phyloP scores from a whole-genome alignment of 2,113 vertebrate species.

The Eurypyga helias region DNA sequence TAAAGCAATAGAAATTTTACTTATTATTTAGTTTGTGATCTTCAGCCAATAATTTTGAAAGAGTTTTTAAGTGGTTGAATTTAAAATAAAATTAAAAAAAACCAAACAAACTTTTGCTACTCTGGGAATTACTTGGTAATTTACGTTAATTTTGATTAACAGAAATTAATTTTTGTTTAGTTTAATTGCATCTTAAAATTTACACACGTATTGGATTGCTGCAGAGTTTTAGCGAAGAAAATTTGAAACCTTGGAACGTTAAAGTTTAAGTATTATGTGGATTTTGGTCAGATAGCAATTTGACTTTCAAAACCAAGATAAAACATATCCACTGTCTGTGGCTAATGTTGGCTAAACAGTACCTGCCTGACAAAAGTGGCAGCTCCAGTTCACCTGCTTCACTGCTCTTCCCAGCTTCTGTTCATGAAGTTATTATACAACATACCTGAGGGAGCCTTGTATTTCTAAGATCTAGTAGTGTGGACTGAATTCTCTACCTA shows the following conservation, averaged over 20 bases:
- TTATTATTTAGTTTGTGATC: not conserved
- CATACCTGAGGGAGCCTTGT: not conserved
- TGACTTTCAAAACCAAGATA: not conserved
- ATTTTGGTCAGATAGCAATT: not conserved
- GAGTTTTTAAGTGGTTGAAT: not conserved
- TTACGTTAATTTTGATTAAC: not conserved
- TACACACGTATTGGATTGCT: rapidly evolving
- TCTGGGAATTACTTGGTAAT: not conserved
- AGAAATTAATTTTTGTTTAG: not conserved
- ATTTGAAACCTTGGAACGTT: not conserved
- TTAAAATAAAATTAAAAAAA: not conserved
- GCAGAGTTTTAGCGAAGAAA: not conserved
- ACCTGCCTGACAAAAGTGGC: not conserved
- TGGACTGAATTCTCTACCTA: not conserved
- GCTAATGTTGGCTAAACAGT: not conserved
- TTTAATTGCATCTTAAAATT: not conserved
- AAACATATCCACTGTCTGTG: not conserved
- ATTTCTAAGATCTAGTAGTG: not conserved
- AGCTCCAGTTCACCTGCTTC: not conserved
- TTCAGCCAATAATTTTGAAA: not conserved
- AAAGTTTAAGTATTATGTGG: not conserved
- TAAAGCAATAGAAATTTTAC: not conserved
- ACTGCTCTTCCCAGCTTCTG: not conserved
- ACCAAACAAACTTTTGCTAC: rapidly evolving
- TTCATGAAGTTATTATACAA: not conserved